phyloP scores from a whole-genome alignment of 2,888 invertebrate genomes.

The Lysandra bellargus region DNA sequence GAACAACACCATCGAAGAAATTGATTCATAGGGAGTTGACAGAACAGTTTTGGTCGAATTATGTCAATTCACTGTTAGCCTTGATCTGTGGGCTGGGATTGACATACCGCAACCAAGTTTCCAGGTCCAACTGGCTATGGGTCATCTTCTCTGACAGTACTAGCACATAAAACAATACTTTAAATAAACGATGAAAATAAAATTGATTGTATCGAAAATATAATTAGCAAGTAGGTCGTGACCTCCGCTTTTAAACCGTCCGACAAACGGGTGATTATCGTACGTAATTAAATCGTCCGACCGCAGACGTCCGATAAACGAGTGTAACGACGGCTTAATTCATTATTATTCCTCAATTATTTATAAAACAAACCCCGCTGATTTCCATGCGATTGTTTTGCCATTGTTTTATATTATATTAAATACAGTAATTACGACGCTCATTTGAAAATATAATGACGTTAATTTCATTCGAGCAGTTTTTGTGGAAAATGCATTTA shows the following conservation, averaged over 20 bases:
- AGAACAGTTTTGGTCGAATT: no score
- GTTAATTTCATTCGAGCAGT: not conserved
- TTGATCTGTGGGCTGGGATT: no score
- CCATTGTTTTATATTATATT: conserved; percentile 8
- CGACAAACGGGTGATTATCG: conserved; percentile 14
- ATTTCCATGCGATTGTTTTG: not conserved
- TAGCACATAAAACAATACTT: not conserved
- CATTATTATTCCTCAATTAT: conserved; percentile 24
- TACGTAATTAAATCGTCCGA: conserved; percentile 12
- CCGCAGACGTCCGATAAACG: conserved; percentile 13
- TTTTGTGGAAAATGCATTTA: not conserved
- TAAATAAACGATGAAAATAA: conserved; percentile 2
- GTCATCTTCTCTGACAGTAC: no score
- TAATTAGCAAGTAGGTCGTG: conserved; percentile 8
- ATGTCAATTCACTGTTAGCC: no score
- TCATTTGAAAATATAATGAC: not conserved
- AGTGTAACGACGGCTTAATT: conserved; percentile 22
- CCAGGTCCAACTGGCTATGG: no score
- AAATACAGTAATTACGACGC: conserved; percentile 7
- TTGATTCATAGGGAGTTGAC: no score
- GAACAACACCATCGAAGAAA: no score
- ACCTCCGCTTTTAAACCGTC: conserved; percentile 18
- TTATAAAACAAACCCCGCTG: conserved; percentile 21
- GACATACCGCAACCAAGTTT: no score
- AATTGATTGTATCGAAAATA: conserved; percentile 6